phyloP scores from a whole-genome alignment of 2,888 invertebrate species.

The Callyntrura guangdongensis region DNA sequence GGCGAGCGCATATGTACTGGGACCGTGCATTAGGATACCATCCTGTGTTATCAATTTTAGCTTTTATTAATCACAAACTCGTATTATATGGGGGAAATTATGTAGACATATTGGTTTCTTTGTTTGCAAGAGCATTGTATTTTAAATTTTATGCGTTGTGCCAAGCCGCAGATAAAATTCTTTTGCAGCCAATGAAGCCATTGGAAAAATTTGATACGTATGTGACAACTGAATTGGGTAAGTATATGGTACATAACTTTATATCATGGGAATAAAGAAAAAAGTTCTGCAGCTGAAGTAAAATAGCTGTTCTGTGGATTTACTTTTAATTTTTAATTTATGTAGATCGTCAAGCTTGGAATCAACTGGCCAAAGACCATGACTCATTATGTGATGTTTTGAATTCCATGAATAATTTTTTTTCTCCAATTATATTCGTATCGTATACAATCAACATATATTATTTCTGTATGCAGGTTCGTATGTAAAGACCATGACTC shows the following conservation, averaged over 20 bases:
- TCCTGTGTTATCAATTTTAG: constrained; percentile 45
- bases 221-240: not conserved
- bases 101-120: constrained; percentile 73
- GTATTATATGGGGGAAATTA: constrained; percentile 75
- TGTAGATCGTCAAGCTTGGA: constrained; percentile 62
- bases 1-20: constrained; percentile 61
- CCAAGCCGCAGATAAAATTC: constrained; percentile 34
- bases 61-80: constrained; percentile 74
- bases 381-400: constrained; percentile 53
- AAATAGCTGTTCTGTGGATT: not conserved
- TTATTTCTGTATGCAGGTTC: constrained; percentile 73
- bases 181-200: not conserved
- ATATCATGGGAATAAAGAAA: not conserved
- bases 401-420: constrained; percentile 61
- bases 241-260: not conserved
- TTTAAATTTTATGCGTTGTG: constrained; percentile 75
- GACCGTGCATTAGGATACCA: constrained; percentile 60
- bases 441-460: constrained; percentile 69
- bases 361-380: constrained; percentile 68
- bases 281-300: not conserved
- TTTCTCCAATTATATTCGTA: constrained; percentile 62
- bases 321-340: not conserved
- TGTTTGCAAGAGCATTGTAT: constrained; percentile 76
- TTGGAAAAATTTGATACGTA: not conserved
- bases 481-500: constrained; percentile 70